phyloP scores from a whole-genome alignment of 2,888 invertebrate genomes.

The Dolichopus griseipennis region DNA sequence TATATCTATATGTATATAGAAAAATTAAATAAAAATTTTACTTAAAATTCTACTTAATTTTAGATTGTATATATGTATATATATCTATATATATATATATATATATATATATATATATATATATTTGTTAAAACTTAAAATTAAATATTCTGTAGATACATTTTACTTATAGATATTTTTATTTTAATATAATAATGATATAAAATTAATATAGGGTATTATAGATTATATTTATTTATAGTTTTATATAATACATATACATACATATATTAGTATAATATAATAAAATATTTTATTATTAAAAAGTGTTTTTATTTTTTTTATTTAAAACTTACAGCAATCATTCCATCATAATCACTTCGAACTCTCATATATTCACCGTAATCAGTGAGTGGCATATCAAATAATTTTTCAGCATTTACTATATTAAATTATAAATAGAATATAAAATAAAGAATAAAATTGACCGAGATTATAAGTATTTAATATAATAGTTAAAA shows the following conservation, averaged over 20 bases:
- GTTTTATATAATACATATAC: no score
- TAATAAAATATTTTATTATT: no score
- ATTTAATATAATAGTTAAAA: neutral
- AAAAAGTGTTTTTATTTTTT: no score
- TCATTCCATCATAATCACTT: constrained; percentile 57
- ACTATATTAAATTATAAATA: constrained; percentile 41
- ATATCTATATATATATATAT: no score
- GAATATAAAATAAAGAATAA: neutral
- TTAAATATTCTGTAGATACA: no score
- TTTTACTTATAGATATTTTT: no score
- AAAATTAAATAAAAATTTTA: constrained; percentile 3
- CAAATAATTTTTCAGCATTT: constrained; percentile 77
- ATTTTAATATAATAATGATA: no score
- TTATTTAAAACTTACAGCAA: constrained; percentile 36
- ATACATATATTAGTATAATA: no score
- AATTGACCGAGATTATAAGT: neutral
- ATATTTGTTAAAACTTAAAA: neutral
- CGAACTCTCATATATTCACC: constrained; percentile 59
- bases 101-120: no score
- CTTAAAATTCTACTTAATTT: neutral
- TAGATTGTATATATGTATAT: no score
- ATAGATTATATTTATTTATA: no score
- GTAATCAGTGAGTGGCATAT: constrained; percentile 77
- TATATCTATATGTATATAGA: constrained; percentile 47
- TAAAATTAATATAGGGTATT: no score